These are phyloP conservation scores for Nomada goodeniana DNA, from an alignment of 2,888 invertebrate species.

Conservation along the genomic window DNA sequence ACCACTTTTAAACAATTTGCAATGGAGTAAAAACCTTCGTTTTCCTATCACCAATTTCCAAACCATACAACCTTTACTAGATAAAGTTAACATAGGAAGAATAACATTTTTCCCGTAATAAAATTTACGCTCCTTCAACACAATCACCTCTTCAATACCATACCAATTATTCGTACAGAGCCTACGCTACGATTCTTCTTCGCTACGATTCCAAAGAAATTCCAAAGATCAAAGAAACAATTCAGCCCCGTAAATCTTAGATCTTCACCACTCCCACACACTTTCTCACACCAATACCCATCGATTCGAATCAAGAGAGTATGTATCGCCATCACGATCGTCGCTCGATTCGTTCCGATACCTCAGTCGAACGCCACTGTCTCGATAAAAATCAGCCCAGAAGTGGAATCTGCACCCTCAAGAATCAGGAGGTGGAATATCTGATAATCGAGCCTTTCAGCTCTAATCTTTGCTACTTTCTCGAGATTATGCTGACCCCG, in stretches of 20 bases:
- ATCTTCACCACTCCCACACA: neutral
- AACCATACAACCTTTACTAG: too few relatives aligned
- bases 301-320: conserved; percentile 5
- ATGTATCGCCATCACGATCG: conserved; percentile 13
- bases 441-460: conserved; percentile 55
- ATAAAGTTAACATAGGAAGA: too few relatives aligned
- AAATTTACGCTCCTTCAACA: too few relatives aligned
- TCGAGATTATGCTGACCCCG: conserved; percentile 56
- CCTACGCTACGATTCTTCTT: neutral
- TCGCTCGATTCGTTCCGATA: conserved; percentile 7
- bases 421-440: neutral
- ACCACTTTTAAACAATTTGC: too few relatives aligned
- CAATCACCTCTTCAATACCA: too few relatives aligned
- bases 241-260: neutral
- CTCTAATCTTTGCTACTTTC: conserved; percentile 56
- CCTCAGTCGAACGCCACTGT: conserved; percentile 19
- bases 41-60: too few relatives aligned
- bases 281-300: neutral
- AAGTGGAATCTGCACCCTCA: neutral
- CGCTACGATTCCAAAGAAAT: neutral
- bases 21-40: too few relatives aligned
- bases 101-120: too few relatives aligned
- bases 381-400: conserved; percentile 27
- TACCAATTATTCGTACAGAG: too few relatives aligned
- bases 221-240: conserved; percentile 1